A percentile compares a stretch with the other conserved stretches of the same genome.
These are phyloP conservation scores for Ditylenchus weischeri DNA, from an alignment of 2,888 invertebrate species.

Conservation along the genomic window DNA sequence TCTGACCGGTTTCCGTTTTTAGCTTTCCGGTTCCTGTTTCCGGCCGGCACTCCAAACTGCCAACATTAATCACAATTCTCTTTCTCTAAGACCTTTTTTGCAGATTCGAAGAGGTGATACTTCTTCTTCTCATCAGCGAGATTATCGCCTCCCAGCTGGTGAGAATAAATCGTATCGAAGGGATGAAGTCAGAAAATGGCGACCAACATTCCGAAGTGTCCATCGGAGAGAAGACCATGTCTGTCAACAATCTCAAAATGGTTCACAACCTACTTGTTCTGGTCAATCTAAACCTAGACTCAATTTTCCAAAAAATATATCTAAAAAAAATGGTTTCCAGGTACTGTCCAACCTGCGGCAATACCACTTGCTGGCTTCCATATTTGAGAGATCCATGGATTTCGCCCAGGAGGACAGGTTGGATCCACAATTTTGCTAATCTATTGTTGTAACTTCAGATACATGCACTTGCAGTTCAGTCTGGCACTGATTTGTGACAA, in stretches of 20 bases:
- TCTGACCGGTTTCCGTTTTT: too few relatives aligned
- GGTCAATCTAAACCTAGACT: conserved; percentile 60
- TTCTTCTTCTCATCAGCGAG: conserved; percentile 75
- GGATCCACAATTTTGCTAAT: conserved; percentile 59
- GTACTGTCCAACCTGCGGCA: conserved; percentile 56
- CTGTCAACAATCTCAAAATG: conserved; percentile 81
- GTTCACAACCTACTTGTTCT: conserved; percentile 86
- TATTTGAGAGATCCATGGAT: conserved; percentile 89
- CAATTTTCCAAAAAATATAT: neutral
- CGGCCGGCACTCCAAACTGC: too few relatives aligned
- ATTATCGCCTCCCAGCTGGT: conserved; percentile 80
- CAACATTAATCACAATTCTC: too few relatives aligned
- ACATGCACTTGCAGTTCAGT: conserved; percentile 73
- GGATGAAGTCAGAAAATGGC: neutral
- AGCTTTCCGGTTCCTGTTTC: too few relatives aligned
- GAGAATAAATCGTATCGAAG: conserved; percentile 77
- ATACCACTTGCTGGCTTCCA: conserved; percentile 48
- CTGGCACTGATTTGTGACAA: conserved; percentile 72
- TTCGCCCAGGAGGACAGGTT: conserved; percentile 82
- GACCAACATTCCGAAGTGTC: neutral
- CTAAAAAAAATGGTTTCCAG: neutral
- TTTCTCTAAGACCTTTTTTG: too few relatives aligned
- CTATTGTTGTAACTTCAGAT: neutral
- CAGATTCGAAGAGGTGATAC: conserved; percentile 82
- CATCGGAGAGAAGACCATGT: conserved; percentile 66